Conservation (phyloP, 2,797 vertebrate genomes). For the Dendrocincla fuliginosa region DNA sequence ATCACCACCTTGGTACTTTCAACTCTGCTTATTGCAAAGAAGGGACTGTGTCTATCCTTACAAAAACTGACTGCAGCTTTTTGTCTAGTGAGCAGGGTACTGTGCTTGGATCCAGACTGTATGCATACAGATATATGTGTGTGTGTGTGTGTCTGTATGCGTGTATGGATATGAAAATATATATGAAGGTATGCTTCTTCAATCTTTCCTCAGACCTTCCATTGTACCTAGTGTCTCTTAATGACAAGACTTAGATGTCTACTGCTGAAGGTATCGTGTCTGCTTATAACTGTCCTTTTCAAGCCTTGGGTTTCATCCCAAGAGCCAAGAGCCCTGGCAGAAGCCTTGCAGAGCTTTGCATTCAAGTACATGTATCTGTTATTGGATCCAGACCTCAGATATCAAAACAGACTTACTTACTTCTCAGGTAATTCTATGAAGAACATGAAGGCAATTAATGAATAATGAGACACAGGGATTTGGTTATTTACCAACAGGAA, state of each 20-base stretch:
- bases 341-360: not conserved
- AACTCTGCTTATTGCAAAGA: not conserved
- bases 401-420: not conserved
- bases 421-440: not conserved
- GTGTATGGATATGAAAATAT: not conserved
- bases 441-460: not conserved
- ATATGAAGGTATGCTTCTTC: not conserved
- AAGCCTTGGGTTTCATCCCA: not conserved
- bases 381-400: not conserved
- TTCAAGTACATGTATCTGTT: not conserved
- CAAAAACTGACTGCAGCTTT: not conserved
- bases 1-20: accelerated
- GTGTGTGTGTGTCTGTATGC: accelerated
- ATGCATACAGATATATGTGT: too few species aligned
- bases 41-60: not conserved
- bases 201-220: not conserved
- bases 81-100: not conserved
- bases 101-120: accelerated
- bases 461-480: not conserved
- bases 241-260: not conserved
- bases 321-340: not conserved
- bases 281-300: not conserved
- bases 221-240: not conserved
- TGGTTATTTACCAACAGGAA: not conserved
- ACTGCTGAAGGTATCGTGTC: not conserved